Evolutionary conservation across 1,140 invertebrate species (phyloP), one percentile per base, ranked within the genome.

Genomic region (Schlechtendalia chinensis): DNA sequence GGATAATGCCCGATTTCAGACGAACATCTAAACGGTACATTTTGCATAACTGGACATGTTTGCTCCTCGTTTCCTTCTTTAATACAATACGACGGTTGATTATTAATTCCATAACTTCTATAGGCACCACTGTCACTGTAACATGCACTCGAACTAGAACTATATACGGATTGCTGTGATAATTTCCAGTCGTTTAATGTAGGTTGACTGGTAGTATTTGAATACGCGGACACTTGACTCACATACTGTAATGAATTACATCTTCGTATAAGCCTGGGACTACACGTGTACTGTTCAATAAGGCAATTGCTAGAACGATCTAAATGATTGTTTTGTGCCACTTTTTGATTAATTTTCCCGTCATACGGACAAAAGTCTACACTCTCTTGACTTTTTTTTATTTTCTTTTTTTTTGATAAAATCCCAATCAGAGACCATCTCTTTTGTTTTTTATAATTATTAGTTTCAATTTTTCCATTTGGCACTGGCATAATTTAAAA

Each of bases 351-450:
- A 19, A 79, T 47, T 50, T 79, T 79, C 1, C 75, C 75, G 45
- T 79, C 75, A 29, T 79, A 79, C 5, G 75, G 75, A 22, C 58
- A 79, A 50, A 79, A 79, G 39, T 79, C 75, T 14, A 79, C 24
- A 50, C 75, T 79, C 16, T 79, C 75, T 61, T 79, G 75, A 50
- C 75, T 79, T 61, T 58, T 47, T 50, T 79, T 79, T 0, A 47
- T 27, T 79, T 79, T 79, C 22, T 79, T 79, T 79, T 63, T 79
- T 61, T 79, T 79, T n/a, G 75, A 63, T 61, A 79, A 63, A 24
- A 79, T 79, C 8, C 58, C 58, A n/a, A 79, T 47, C 10, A 79
- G 5, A 14, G 75, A 63, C 75, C 75, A 79, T 50, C 39, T 47
- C 47, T 10, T 79, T 63, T 53, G 75, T 79, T 79, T 79, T 79